Evolutionary conservation across 1,140 invertebrate genomes (phyloP).

Genomic region (Wiebesia pumilae): DNA sequence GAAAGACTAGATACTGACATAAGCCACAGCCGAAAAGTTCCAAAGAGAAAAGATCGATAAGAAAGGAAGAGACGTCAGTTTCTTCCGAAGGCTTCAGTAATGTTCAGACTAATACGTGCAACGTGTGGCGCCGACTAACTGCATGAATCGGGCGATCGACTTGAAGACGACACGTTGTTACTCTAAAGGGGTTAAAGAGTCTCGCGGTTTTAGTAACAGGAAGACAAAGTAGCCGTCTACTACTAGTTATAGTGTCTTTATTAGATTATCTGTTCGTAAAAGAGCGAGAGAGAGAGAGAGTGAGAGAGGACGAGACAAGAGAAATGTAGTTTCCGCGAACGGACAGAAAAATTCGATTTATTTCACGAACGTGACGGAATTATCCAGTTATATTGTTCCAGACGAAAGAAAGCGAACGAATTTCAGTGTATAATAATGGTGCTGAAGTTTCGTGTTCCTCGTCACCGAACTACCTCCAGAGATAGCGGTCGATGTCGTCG

Average conservation of each 20-base stretch:
- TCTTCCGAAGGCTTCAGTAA: not conserved
- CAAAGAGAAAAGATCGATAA: too few species aligned
- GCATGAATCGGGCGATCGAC: too few species aligned
- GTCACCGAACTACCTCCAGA: not conserved
- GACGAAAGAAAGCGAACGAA: not conserved
- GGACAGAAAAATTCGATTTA: conserved; percentile 46
- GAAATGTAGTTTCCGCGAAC: not conserved
- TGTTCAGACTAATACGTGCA: not conserved
- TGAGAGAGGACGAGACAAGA: not conserved
- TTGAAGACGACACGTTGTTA: too few species aligned
- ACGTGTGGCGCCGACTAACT: too few species aligned
- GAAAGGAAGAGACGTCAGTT: not conserved
- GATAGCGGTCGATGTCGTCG: not conserved
- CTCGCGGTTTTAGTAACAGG: too few species aligned
- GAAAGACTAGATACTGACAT: not conserved
- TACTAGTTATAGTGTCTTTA: not conserved
- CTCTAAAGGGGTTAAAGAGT: not conserved
- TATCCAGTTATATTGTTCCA: conserved; percentile 8
- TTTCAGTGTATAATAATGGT: not conserved
- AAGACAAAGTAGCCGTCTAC: too few species aligned
- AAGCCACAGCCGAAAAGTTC: too few species aligned
- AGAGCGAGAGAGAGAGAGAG: not conserved
- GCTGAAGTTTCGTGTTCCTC: not conserved
- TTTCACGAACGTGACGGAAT: conserved; percentile 43
- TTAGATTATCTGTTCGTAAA: not conserved